These are phyloP conservation scores for Smittia sp. DNA, from an alignment of 2,888 invertebrate genomes.

Conservation along the genomic window DNA sequence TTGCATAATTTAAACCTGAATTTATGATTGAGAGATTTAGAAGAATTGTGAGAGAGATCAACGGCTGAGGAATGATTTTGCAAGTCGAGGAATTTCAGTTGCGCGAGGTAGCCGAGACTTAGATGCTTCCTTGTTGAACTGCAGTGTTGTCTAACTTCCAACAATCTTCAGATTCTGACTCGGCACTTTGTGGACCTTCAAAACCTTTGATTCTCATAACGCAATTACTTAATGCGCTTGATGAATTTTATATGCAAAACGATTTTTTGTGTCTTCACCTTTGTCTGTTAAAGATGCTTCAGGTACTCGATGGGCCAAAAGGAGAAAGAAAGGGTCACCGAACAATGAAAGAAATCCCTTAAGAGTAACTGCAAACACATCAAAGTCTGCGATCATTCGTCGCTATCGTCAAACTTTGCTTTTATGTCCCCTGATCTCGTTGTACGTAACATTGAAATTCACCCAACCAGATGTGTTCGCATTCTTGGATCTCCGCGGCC, in stretches of 20 bases:
- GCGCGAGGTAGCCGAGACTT: too few relatives aligned
- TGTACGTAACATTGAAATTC: too few relatives aligned
- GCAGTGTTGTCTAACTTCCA: not conserved
- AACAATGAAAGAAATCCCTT: not conserved
- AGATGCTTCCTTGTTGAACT: too few relatives aligned
- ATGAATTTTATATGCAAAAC: conserved; percentile 16
- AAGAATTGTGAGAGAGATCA: too few relatives aligned
- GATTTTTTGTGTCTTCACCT: not conserved
- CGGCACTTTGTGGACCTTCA: not conserved
- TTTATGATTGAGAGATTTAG: too few relatives aligned
- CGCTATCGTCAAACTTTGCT: too few relatives aligned
- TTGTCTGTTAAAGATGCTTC: not conserved
- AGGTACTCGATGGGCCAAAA: not conserved
- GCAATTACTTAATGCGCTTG: not conserved
- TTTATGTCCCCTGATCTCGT: too few relatives aligned
- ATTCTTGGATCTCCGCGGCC: conserved; percentile 21
- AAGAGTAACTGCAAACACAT: not conserved
- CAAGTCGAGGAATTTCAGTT: not conserved
- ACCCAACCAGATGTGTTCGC: conserved; percentile 5
- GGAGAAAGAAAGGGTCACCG: not conserved
- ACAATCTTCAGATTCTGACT: not conserved
- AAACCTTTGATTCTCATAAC: not conserved
- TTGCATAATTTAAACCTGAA: not conserved
- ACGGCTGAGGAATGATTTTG: too few relatives aligned
- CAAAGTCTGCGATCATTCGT: too few relatives aligned